phyloP scores from a whole-genome alignment of 30 jellyfish, hydroid and myxozoan species.

The Clytia hemisphaerica region DNA sequence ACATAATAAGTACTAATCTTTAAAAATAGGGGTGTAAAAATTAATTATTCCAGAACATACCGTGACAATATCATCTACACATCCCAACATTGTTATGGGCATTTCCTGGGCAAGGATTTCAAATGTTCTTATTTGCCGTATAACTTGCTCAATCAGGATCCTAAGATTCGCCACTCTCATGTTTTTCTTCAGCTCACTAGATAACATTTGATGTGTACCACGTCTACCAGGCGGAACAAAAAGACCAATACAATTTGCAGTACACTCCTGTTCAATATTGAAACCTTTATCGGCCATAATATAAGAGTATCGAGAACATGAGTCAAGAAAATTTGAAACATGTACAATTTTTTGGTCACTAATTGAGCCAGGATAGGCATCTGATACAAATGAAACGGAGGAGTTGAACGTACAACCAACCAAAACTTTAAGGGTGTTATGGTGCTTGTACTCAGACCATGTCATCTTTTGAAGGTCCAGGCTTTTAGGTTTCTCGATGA shows the following conservation, averaged over 20 bases:
- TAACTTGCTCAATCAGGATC: slow-evolving; percentile 26
- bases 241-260: background rate
- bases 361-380: slow-evolving; percentile 18
- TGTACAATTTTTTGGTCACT: slow-evolving; percentile 9
- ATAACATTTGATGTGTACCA: slow-evolving; percentile 25
- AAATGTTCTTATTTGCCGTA: slow-evolving; percentile 12
- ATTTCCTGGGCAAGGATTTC: slow-evolving; percentile 11
- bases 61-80: slow-evolving; percentile 16
- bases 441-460: slow-evolving; percentile 36
- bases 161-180: slow-evolving; percentile 25
- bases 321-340: background rate
- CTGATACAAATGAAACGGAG: slow-evolving; percentile 1
- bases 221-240: slow-evolving; percentile 26
- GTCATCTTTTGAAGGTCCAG: slow-evolving; percentile 1
- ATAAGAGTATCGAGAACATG: background rate
- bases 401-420: slow-evolving; percentile 31
- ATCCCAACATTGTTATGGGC: slow-evolving; percentile 12
- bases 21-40: background rate
- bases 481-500: slow-evolving; percentile 20
- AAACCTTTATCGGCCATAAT: slow-evolving; percentile 37
- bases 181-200: slow-evolving; percentile 8
- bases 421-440: slow-evolving; percentile 17
- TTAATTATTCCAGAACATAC: slow-evolving; percentile 8
- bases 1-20: background rate
- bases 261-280: slow-evolving; percentile 11